Conservation (phyloP, 35 echinoderm and acorn worm species). For the Ptychodera flava region DNA sequence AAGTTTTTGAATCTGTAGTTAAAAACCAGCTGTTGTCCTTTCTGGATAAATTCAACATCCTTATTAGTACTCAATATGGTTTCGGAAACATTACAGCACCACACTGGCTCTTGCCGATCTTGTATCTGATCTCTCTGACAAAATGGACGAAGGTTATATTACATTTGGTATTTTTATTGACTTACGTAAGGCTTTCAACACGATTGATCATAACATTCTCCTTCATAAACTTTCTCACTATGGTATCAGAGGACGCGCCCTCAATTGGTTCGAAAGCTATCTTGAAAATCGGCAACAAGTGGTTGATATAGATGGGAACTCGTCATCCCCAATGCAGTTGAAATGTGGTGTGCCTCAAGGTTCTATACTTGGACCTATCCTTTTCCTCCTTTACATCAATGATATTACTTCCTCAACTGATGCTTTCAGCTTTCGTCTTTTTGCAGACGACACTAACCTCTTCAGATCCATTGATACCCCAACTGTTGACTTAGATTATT, state of each 20-base stretch:
- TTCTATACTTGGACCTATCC: conserved; percentile 21
- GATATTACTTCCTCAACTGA: conserved; percentile 8
- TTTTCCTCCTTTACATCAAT: conserved; percentile 25
- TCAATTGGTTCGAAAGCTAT: conserved; percentile 26
- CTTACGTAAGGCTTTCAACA: conserved; percentile 52
- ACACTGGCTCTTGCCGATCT: conserved; percentile 22
- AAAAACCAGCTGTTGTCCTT: conserved; percentile 10
- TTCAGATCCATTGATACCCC: background rate
- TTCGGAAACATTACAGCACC: conserved; percentile 9
- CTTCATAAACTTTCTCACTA: conserved; percentile 21
- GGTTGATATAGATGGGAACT: conserved; percentile 2
- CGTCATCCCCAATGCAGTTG: background rate
- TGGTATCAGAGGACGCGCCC: conserved; percentile 4
- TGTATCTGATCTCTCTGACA: conserved; percentile 6
- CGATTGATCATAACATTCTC: conserved; percentile 37
- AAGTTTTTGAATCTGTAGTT: conserved; percentile 31
- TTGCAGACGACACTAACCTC: background rate
- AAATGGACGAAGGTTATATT: background rate
- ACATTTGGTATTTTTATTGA: conserved; percentile 44
- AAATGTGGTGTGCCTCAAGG: conserved; percentile 40
- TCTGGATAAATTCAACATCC: conserved; percentile 14
- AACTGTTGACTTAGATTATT: background rate
- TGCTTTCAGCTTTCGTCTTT: background rate
- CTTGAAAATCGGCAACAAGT: conserved; percentile 42
- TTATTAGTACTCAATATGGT: conserved; percentile 27